Evolutionary conservation across 2,113 vertebrate species (phyloP), one percentile per base, ranked within the genome.

Genomic region (Crotalus helleri): DNA sequence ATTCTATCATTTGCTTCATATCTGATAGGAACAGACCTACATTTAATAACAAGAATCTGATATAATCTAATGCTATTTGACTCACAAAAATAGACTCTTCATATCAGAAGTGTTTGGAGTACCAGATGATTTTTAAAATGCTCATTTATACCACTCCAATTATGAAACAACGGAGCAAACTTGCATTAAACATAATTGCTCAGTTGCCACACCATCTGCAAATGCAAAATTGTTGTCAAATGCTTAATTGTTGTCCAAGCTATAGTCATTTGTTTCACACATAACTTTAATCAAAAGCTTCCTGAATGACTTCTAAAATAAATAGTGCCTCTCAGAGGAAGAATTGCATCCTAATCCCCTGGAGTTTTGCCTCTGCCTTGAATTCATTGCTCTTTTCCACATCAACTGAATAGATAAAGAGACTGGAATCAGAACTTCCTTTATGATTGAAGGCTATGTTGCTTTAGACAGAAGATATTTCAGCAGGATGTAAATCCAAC

Each of bases 141-240:
- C 11, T 17, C 86, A 74, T 88, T 87, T 89, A 29, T 91, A 81
- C 54, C 94, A 87, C 94, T 90, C 59, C 19, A 39, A 54, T 95
- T 94, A 96, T 93, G 86, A 46, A 96, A 96, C 95, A 95, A 85
- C 23, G 93, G 91, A 91, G 55, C 44, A 92, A 89, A 96, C 93
- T 26, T 46, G 64, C 93, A 93, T 15, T 39, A 39, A 94, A 51
- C 57, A 69, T 44, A 11, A 1, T n/a, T 92, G 92, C 74, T 49
- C 11, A 2, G 21, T n/a, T 53, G 13, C 24, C 5, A 21, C 1
- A 11, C 21, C n/a, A 24, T 85, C 54, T 91, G 53, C 11, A 85
- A 44, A 57, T 55, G 51, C 24, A 81, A 46, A 51, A 51, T 51
- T 51, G 49, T 51, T 51, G 49, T 91, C 29, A 33, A 39, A 26